phyloP scores from a whole-genome alignment of 2,797 vertebrate genomes.

The Mycteria americana region DNA sequence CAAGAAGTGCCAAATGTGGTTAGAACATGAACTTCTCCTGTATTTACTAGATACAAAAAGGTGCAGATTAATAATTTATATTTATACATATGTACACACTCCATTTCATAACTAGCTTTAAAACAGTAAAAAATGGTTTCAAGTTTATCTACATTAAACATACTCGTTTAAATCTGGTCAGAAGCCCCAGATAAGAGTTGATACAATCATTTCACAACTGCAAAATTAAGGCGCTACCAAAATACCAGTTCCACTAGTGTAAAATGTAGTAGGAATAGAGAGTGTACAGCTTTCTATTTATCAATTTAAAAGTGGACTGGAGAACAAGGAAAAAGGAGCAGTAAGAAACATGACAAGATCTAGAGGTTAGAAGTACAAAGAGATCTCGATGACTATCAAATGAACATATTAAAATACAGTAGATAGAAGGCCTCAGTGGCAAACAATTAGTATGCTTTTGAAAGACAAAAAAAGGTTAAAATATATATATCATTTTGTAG shows the following conservation, averaged over 20 bases:
- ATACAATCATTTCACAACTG: conserved; percentile 72
- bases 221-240: conserved; percentile 72
- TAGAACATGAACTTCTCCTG: conserved; percentile 64
- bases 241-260: conserved; percentile 60
- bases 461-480: conserved; percentile 65
- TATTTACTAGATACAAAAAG: conserved; percentile 71
- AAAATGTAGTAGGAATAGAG: conserved; percentile 48
- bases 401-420: conserved; percentile 61
- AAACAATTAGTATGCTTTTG: conserved; percentile 62
- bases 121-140: conserved; percentile 73
- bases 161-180: conserved; percentile 68
- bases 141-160: conserved; percentile 70
- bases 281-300: conserved; percentile 57
- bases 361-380: conserved; percentile 56
- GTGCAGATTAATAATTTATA: conserved; percentile 65
- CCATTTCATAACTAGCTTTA: conserved; percentile 57
- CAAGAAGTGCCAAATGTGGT: conserved; percentile 64
- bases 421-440: conserved; percentile 62
- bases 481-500: conserved; percentile 61
- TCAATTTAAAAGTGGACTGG: conserved; percentile 62
- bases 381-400: conserved; percentile 63
- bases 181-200: conserved; percentile 67
- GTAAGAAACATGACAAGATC: conserved; percentile 57
- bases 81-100: conserved; percentile 67
- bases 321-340: conserved; percentile 45